Base-by-base conservation (phyloP, 2,113 vertebrate species). In the Burhinus oedicnemus region DNA sequence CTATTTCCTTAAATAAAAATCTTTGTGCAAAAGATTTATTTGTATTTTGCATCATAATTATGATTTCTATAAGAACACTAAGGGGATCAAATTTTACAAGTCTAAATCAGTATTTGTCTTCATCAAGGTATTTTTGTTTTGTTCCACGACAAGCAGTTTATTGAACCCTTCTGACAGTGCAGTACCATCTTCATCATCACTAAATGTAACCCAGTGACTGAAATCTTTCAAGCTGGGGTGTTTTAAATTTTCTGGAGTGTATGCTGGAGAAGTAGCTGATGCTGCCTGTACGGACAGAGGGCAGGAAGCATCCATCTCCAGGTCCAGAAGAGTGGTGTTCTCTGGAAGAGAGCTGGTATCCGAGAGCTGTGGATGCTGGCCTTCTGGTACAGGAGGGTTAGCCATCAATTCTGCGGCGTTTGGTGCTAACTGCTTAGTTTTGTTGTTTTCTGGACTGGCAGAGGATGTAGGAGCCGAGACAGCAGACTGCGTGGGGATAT, bases 151-250 rank as follows among this genome's bases (percentile, higher is more conserved):
- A 1, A 96, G 95, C 94, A 97, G 86, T 34, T 97, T 93, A 70
- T 97, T 81, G 57, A 97, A 85, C 47, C 76, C 92, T 75, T 97
- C 87, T 89, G 98, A 58, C 12, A 87, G 70, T 0, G 60, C 92
- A 22, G 75, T 77, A 29, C 68, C 83, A 61, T 98, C 97, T 81
- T 97, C 88, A 0, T 97, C 97, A 51, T 98, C 98, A 34, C 95
- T 92, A 52, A 97, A 65, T 1, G 95, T 83, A 57, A 94, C 79
- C 97, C 98, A 98, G 92, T 80, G 96, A 51, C 86, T 90, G 10
- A 95, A 90, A 93, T 93, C 91, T 66, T 82, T 91, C 12, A 25
- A 36, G 62, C 6, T 76, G 62, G 94, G 60, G 6, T 5, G 38
- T 64, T 89, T 61, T 29, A 49, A 14, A 23, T 86, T 90, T 76